phyloP scores from a whole-genome alignment of 2,888 invertebrate genomes.

The Dioctria rufipes region DNA sequence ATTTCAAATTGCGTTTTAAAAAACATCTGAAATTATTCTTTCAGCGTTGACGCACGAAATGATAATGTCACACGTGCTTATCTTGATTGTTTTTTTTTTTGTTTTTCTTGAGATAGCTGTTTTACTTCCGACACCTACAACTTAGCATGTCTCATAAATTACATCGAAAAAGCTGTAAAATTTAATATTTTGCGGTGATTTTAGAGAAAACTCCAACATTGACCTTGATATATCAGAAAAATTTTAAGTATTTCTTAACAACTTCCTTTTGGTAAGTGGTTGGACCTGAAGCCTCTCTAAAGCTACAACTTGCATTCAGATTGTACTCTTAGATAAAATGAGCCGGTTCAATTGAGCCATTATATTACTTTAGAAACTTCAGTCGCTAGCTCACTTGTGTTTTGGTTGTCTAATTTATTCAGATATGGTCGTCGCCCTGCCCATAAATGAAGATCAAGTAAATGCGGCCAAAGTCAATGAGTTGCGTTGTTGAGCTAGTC shows the following conservation, averaged over 20 bases:
- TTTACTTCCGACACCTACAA: not conserved
- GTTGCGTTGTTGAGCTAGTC: not conserved
- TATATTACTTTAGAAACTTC: too few relatives aligned
- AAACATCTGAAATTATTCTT: too few relatives aligned
- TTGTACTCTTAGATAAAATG: not conserved
- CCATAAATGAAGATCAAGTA: not conserved
- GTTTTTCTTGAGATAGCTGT: not conserved
- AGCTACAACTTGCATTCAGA: not conserved
- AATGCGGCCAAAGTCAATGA: conserved; percentile 8
- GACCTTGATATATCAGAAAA: not conserved
- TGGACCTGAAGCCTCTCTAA: not conserved
- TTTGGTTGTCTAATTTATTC: too few relatives aligned
- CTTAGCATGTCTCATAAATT: not conserved
- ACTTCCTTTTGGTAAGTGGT: not conserved
- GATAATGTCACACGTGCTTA: too few relatives aligned
- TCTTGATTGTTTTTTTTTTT: too few relatives aligned
- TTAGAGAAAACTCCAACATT: not conserved
- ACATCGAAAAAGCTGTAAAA: not conserved
- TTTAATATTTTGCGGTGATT: not conserved
- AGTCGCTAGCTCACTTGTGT: too few relatives aligned
- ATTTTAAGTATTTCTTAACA: not conserved
- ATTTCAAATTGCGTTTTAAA: too few relatives aligned
- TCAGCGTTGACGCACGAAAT: too few relatives aligned
- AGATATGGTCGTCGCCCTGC: too few relatives aligned
- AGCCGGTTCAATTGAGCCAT: too few relatives aligned